Evolutionary conservation across 30 jellyfish, hydroid and myxozoan genomes (phyloP), one percentile per base, ranked within the genome.

Genomic region (Cassiopea andromeda): DNA sequence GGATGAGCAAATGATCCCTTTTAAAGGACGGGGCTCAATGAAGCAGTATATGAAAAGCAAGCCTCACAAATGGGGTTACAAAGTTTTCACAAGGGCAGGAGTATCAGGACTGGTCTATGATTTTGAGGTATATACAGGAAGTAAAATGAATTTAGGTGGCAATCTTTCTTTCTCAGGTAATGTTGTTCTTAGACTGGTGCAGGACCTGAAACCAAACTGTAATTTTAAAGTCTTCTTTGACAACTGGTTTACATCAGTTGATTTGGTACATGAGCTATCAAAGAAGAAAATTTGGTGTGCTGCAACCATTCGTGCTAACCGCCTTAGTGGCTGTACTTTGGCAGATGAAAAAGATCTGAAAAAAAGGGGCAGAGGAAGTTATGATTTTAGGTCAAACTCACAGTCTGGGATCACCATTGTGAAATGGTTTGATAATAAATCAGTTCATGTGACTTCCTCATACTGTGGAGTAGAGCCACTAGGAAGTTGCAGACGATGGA

Each of bases 51-150:
- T 82, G 46, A 90, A 93, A 46, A 88, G 78, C 66, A 77, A 91
- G 80, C 93, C 97, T 38, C 60, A 44, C 81, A 91, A 91, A 75
- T 83, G 92, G 96, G 97, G 96, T n/a, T 84, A 84, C 69, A 85
- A 27, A 80, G 72, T 75, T 78, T 89, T 91, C 46, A 96, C 69
- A 14, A 47, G 97, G 46, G 89, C 92, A 13, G 97, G 97, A 64
- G 84, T 92, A 14, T 91, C 97, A 17, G 97, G 86, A 66, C 60
- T 81, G 48, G 47, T 47, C 60, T 78, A 83, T 58, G 90, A 77
- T 75, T 91, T 91, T 78, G 85, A 89, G 77, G 48, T 89, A 15
- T 81, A 89, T 89, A 84, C 89, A 54, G 93, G 97, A 76, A 84
- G 77, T 19, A 46, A 44, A 18, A 58, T 17, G 59, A 67, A 70